Conservation (phyloP, 2,888 invertebrate species). For the Calliphora vomitoria region DNA sequence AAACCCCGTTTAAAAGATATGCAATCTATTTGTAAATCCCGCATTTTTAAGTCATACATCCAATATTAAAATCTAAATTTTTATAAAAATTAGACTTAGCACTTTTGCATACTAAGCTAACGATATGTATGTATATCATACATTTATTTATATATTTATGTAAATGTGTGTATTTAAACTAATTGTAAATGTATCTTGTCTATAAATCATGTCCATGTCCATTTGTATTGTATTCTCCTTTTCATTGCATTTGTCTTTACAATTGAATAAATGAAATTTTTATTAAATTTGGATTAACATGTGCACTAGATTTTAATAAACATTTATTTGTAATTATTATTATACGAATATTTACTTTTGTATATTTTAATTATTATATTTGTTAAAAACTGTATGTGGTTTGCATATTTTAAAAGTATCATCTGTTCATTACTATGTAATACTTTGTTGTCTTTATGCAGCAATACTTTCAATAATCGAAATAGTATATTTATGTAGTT, state of each 20-base stretch:
- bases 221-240: constrained; percentile 12
- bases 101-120: too few relatives aligned
- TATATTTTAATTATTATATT: constrained; percentile 14
- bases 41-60: too few relatives aligned
- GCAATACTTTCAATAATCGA: not conserved
- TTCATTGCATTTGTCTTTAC: constrained; percentile 7
- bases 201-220: constrained; percentile 5
- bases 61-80: too few relatives aligned
- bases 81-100: too few relatives aligned
- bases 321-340: constrained; percentile 22
- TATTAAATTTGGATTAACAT: constrained; percentile 35
- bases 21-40: too few relatives aligned
- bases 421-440: constrained; percentile 8
- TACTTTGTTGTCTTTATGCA: not conserved
- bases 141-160: not conserved
- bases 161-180: not conserved
- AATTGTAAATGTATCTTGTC: constrained; percentile 25
- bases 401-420: constrained; percentile 18
- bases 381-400: not conserved
- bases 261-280: constrained; percentile 30
- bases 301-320: constrained; percentile 27
- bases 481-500: constrained; percentile 9
- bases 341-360: constrained; percentile 8
- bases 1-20: too few relatives aligned
- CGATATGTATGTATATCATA: too few relatives aligned